Conservation (phyloP, 2,888 invertebrate genomes). For the Mythimna pallens region DNA sequence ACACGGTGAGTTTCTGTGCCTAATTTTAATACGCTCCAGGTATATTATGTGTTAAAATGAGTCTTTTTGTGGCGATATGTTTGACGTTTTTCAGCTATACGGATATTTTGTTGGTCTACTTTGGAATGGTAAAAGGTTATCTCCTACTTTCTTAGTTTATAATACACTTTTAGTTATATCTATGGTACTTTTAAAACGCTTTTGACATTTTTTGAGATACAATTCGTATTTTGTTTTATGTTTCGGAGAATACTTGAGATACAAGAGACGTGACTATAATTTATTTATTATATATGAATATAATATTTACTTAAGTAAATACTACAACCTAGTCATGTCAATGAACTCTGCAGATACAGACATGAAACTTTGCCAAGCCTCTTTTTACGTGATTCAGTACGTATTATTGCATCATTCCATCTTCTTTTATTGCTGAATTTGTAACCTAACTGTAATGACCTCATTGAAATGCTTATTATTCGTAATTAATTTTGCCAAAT, state of each 20-base stretch:
- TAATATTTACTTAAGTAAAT: not conserved
- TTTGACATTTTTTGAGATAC: not conserved
- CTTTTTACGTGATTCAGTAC: not conserved
- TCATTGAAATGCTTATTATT: not conserved
- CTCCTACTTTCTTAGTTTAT: slow-evolving; percentile 1
- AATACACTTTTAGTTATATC: slow-evolving; percentile 2
- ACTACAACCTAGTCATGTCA: slow-evolving; percentile 12
- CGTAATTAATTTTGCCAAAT: not conserved
- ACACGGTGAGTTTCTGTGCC: slow-evolving; percentile 81
- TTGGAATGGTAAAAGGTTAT: not conserved
- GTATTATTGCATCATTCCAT: slow-evolving; percentile 31
- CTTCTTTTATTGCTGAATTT: not conserved
- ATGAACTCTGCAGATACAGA: slow-evolving; percentile 18
- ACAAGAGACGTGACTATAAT: not conserved
- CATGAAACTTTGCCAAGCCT: slow-evolving; percentile 23
- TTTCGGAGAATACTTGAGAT: not conserved
- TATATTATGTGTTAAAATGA: slow-evolving; percentile 53
- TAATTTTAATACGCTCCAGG: slow-evolving; percentile 60
- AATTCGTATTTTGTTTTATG: not conserved
- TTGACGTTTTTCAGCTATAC: slow-evolving; percentile 17
- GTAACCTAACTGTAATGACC: not conserved
- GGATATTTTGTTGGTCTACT: slow-evolving; percentile 6
- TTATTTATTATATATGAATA: not conserved
- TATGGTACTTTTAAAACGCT: not conserved
- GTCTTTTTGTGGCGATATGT: slow-evolving; percentile 31